Percentiles rank a stretch among this genome's conserved stretches.
These are phyloP conservation scores for Sparidentex hasta DNA, from an alignment of 2,797 vertebrate species.

Conservation along the genomic window DNA sequence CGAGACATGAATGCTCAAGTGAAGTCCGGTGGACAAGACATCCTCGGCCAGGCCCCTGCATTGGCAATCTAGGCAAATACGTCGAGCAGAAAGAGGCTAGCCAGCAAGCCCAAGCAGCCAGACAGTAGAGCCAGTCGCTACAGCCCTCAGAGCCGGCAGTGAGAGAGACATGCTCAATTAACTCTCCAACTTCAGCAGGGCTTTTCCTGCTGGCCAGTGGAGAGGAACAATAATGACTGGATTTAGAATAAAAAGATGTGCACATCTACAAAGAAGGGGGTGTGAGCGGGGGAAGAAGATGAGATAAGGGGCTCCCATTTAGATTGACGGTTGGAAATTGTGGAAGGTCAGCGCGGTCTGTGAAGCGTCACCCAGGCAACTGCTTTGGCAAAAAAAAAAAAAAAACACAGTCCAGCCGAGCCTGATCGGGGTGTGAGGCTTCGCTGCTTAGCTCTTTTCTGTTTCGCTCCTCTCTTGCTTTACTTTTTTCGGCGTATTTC, in stretches of 20 bases:
- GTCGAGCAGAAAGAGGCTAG: slow-evolving; percentile 78
- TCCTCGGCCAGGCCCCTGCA: slow-evolving; percentile 77
- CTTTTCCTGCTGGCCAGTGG: slow-evolving; percentile 86
- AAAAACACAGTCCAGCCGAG: slow-evolving; percentile 67
- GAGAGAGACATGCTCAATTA: slow-evolving; percentile 87
- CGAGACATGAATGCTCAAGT: slow-evolving; percentile 87
- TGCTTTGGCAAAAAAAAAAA: slow-evolving; percentile 69
- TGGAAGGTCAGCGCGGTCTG: slow-evolving; percentile 83
- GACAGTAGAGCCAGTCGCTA: slow-evolving; percentile 70
- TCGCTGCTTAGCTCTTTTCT: slow-evolving; percentile 61
- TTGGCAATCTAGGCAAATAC: slow-evolving; percentile 85
- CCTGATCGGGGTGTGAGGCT: slow-evolving; percentile 72
- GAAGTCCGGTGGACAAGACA: slow-evolving; percentile 84
- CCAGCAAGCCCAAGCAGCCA: slow-evolving; percentile 70
- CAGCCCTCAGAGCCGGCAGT: slow-evolving; percentile 75
- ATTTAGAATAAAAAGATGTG: slow-evolving; percentile 90
- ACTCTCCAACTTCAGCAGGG: slow-evolving; percentile 85
- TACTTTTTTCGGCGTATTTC: slow-evolving; percentile 39
- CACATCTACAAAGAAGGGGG: slow-evolving; percentile 84
- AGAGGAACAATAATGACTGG: slow-evolving; percentile 88
- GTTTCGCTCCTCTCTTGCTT: slow-evolving; percentile 38
- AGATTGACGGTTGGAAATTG: slow-evolving; percentile 87
- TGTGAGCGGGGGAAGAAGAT: slow-evolving; percentile 69
- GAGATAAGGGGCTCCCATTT: slow-evolving; percentile 82
- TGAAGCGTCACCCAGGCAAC: slow-evolving; percentile 83